Conservation (phyloP, 2,113 vertebrate genomes). For the Ivindomyrus marchei region DNA sequence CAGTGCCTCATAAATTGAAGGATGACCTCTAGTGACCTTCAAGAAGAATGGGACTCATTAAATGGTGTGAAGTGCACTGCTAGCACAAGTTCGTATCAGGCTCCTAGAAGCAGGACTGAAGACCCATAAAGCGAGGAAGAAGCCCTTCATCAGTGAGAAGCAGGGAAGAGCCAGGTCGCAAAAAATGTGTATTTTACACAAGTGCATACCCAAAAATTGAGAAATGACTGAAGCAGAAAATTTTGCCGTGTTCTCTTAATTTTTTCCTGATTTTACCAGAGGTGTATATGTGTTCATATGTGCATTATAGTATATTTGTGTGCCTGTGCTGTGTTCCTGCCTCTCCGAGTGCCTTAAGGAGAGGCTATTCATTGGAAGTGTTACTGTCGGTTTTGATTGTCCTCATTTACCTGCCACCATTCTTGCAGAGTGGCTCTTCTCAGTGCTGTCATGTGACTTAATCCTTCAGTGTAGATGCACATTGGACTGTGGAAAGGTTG, state of each 20-base stretch:
- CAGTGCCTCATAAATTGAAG: no score
- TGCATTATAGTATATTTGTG: neutral
- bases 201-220: neutral
- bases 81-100: neutral
- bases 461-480: neutral
- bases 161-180: neutral
- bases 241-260: neutral
- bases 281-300: neutral
- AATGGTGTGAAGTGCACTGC: no score
- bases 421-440: neutral
- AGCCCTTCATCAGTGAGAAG: neutral
- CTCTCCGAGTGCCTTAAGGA: neutral
- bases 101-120: neutral
- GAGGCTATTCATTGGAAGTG: neutral
- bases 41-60: no score
- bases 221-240: neutral
- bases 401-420: neutral
- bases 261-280: neutral
- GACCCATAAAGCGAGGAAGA: neutral
- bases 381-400: neutral
- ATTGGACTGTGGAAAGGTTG: neutral
- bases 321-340: neutral
- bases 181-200: neutral
- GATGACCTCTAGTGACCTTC: no score
- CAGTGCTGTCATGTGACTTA: neutral